Evolutionary conservation across 1,140 invertebrate genomes (phyloP), one percentile per base, ranked within the genome.

Genomic region (Cyrtorhinus lividipennis): DNA sequence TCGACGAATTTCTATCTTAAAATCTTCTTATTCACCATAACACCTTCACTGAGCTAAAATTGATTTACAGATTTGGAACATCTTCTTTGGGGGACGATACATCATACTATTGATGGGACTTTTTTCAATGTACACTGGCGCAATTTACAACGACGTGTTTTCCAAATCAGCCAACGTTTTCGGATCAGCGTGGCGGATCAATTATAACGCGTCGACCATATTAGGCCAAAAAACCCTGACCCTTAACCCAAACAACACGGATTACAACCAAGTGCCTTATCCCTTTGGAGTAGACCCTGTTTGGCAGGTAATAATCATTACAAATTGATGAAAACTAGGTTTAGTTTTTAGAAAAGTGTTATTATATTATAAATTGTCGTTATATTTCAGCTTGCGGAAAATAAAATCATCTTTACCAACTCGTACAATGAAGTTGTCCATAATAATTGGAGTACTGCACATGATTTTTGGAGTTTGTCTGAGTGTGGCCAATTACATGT

Each of bases 391-490:
- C 69, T 93, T 62, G 83, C 94, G 26, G 79, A 83, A 62, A 99
- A 99, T 77, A 98, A 98, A 76, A 95, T 99, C 68, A 87, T 92
- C 56, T 98, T 96, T 76, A 77, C 94, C 22, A 99, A 99, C 77
- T 95, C 93, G 0, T 94, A 90, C 76, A 99, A 99, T 99, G 96
- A 99, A 99, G 73, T 76, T 96, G 38, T 98, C 95, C 20, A 92
- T 99, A 64, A 94, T 98, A 67, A 83, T 97, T 69, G 95, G 95
- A 56, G 91, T 99, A 1, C 70, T 84, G 61, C 95, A 99, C 73
- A 99, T 99, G 95, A 82, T 93, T 57, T 98, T 98, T 74, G 95
- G 95, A 62, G 86, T 98, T 1, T 80, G 82, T 69, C 82, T 98
- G 69, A 90, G 88, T 68, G 81, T 95, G 25, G 79, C 88, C 53